A percentile compares a stretch with the other conserved stretches of the same genome.
Evolutionary conservation across 2,797 vertebrate species (phyloP).

Genomic region (Catostomus latipinnis): DNA sequence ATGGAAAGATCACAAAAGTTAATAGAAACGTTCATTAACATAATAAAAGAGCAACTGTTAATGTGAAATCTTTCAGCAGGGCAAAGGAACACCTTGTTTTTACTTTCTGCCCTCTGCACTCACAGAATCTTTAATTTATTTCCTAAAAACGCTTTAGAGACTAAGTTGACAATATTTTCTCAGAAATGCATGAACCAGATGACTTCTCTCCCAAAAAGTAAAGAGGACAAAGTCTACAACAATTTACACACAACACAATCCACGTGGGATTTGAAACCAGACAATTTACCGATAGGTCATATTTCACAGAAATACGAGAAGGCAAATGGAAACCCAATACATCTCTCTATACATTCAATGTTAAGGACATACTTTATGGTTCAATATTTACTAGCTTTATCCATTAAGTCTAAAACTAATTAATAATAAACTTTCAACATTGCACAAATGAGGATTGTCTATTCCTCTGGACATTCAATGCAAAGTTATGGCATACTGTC

Average conservation of each 20-base stretch:
- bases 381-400: not conserved
- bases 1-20: no score
- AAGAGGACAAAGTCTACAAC: not conserved
- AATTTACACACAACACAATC: slow-evolving; percentile 8
- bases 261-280: slow-evolving; percentile 23
- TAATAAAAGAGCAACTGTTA: no score
- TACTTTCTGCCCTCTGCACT: no score
- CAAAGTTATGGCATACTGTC: not conserved
- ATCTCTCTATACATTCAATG: slow-evolving; percentile 12
- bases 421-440: not conserved
- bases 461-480: not conserved
- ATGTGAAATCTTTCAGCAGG: no score
- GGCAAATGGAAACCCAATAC: slow-evolving; percentile 29
- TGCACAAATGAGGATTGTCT: not conserved
- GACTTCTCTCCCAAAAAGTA: not conserved
- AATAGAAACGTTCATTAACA: no score
- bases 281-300: not conserved
- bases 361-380: not conserved
- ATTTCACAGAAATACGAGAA: slow-evolving; percentile 2
- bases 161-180: not conserved
- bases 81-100: no score
- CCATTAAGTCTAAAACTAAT: not conserved
- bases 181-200: not conserved
- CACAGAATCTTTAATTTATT: no score
- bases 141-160: no score